phyloP scores from a whole-genome alignment of 2,113 vertebrate genomes.

The Mustela lutreola region DNA sequence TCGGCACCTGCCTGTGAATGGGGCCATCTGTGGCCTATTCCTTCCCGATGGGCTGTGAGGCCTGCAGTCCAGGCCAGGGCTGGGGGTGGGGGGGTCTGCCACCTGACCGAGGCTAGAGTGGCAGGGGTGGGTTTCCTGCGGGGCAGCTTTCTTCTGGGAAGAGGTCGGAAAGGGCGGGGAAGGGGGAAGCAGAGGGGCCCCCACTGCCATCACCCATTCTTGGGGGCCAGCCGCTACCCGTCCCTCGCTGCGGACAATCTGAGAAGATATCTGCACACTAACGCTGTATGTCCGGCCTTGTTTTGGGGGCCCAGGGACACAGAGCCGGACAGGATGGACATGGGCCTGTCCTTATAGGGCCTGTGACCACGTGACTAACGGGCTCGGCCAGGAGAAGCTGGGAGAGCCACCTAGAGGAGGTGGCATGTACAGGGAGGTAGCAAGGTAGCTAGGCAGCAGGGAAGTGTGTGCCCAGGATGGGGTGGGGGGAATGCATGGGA shows the following conservation, averaged over 20 bases:
- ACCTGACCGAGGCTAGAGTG: neutral
- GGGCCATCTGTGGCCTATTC: neutral
- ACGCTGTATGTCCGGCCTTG: too few species aligned
- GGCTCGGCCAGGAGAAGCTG: neutral
- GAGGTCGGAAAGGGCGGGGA: neutral
- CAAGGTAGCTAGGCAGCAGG: neutral
- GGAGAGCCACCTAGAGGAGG: neutral
- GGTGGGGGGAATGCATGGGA: rapidly evolving
- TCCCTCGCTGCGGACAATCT: neutral
- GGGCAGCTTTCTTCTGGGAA: neutral
- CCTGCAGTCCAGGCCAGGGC: too few species aligned
- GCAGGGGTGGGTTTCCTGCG: neutral
- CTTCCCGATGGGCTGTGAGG: neutral
- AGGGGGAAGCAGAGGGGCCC: neutral
- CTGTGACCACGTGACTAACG: neutral
- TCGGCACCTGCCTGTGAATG: neutral
- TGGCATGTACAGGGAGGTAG: too few species aligned
- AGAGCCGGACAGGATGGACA: too few species aligned
- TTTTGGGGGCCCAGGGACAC: neutral
- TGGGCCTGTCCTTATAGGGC: neutral
- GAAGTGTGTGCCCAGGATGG: neutral
- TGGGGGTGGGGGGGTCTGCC: neutral
- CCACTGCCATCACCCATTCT: neutral
- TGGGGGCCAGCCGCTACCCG: neutral
- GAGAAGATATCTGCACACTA: rapidly evolving